These are phyloP conservation scores for Oligia strigilis DNA, from an alignment of 2,888 invertebrate genomes.

Conservation along the genomic window DNA sequence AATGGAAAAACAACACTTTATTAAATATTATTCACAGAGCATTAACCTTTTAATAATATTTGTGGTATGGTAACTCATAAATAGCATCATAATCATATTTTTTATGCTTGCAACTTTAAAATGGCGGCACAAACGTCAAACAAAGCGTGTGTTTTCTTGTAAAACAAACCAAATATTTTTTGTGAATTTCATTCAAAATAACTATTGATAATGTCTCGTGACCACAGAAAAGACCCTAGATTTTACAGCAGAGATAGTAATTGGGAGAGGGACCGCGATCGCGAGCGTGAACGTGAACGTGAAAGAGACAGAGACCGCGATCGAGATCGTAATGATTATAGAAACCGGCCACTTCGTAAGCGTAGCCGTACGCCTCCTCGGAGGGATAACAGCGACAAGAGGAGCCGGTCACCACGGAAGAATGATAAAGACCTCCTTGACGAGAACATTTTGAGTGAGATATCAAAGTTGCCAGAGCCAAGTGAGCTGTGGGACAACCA, in stretches of 20 bases:
- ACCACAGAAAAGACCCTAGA: slow-evolving; percentile 70
- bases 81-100: no score
- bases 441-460: slow-evolving; percentile 86
- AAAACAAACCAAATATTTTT: slow-evolving; percentile 17
- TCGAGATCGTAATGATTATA: slow-evolving; percentile 68
- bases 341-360: slow-evolving; percentile 70
- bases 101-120: slow-evolving; percentile 25
- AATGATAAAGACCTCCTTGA: slow-evolving; percentile 83
- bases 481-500: slow-evolving; percentile 86
- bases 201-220: slow-evolving; percentile 73
- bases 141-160: slow-evolving; percentile 53
- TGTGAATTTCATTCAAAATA: slow-evolving; percentile 15
- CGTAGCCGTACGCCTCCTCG: slow-evolving; percentile 78
- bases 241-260: slow-evolving; percentile 74
- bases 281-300: slow-evolving; percentile 68
- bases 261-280: slow-evolving; percentile 74
- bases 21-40: no score
- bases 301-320: slow-evolving; percentile 63
- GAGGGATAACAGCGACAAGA: slow-evolving; percentile 70
- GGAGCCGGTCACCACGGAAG: slow-evolving; percentile 81
- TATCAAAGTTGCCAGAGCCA: slow-evolving; percentile 85
- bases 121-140: slow-evolving; percentile 60
- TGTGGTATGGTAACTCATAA: no score
- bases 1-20: no score
- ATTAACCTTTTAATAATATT: no score